These are phyloP conservation scores for Epiblema foenella DNA, from an alignment of 2,888 invertebrate genomes.

Conservation along the genomic window DNA sequence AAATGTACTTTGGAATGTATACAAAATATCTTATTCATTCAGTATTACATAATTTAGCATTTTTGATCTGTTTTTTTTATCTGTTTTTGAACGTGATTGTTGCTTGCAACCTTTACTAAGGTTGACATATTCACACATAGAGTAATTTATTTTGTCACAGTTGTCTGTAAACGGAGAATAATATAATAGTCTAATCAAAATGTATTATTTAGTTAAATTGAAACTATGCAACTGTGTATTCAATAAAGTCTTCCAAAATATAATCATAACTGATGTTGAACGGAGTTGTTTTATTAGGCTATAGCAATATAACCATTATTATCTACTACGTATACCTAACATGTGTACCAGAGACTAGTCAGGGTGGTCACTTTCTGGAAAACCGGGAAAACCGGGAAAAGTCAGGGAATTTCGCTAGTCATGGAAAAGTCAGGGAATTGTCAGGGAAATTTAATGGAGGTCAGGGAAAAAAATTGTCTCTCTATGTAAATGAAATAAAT, in stretches of 20 bases:
- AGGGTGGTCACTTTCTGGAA: too few species aligned
- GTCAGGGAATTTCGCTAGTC: too few species aligned
- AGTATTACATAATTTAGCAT: slow-evolving; percentile 1
- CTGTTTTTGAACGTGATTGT: too few species aligned
- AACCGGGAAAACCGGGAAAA: too few species aligned
- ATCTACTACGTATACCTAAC: neutral
- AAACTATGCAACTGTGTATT: slow-evolving; percentile 4
- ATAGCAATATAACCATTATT: neutral
- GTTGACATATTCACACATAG: neutral
- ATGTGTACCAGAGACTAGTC: too few species aligned
- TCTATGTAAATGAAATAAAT: too few species aligned
- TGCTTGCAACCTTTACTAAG: neutral
- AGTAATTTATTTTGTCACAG: neutral
- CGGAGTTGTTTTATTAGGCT: slow-evolving; percentile 17
- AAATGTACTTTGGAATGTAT: neutral
- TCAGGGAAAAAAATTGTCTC: too few species aligned
- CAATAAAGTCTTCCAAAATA: slow-evolving; percentile 30
- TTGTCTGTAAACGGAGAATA: slow-evolving; percentile 2
- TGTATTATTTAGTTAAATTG: neutral
- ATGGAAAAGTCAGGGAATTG: too few species aligned
- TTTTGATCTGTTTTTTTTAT: neutral
- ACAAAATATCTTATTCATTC: neutral
- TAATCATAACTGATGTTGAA: slow-evolving; percentile 7
- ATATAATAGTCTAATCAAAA: neutral
- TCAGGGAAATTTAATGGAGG: too few species aligned